These are phyloP conservation scores for Hozukius guyotensis DNA, from an alignment of 2,797 vertebrate genomes.

Conservation along the genomic window DNA sequence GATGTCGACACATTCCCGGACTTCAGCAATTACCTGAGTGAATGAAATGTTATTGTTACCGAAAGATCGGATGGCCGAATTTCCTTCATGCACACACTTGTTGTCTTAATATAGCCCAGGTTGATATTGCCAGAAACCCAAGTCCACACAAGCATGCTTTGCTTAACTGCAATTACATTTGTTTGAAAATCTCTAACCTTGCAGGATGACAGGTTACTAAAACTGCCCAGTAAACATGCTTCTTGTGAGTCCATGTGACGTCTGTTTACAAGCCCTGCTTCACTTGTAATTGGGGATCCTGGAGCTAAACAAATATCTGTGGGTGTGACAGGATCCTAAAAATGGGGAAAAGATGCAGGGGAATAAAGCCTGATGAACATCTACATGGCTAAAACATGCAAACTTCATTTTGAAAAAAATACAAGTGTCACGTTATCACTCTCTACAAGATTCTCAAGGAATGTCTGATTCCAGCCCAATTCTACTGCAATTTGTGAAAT, in stretches of 20 bases:
- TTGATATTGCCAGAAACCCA: not conserved
- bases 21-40: not conserved
- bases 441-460: not conserved
- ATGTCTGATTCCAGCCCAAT: not conserved
- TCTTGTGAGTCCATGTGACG: conserved; percentile 48
- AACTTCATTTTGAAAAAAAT: not conserved
- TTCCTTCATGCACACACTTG: not conserved
- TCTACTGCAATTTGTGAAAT: no score
- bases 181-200: conserved; percentile 29
- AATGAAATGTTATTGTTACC: not conserved
- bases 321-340: not conserved
- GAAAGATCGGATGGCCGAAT: not conserved
- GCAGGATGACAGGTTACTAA: conserved; percentile 60
- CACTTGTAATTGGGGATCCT: conserved; percentile 50
- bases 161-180: conserved; percentile 55
- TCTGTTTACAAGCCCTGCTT: conserved; percentile 46
- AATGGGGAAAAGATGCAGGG: not conserved
- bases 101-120: not conserved
- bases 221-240: conserved; percentile 56
- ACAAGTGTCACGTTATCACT: not conserved
- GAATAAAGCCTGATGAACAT: not conserved
- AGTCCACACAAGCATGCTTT: conserved; percentile 2
- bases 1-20: not conserved
- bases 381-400: not conserved
- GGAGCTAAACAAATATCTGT: conserved; percentile 43